These are phyloP conservation scores for Parnassius orleans DNA, from an alignment of 2,888 invertebrate species.

Conservation along the genomic window DNA sequence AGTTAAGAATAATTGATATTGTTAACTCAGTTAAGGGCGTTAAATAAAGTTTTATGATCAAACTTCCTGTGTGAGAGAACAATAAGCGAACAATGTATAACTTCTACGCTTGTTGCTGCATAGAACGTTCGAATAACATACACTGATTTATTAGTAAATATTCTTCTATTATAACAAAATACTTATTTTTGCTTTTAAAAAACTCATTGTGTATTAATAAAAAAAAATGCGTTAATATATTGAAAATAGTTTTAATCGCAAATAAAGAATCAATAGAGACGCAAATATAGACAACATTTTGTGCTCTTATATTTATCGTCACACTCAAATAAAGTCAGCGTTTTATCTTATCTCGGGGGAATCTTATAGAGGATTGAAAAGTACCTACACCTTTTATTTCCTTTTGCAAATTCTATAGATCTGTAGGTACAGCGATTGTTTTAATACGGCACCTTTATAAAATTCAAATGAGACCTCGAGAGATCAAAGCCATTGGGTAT, in stretches of 20 bases:
- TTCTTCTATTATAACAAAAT: slow-evolving; percentile 25
- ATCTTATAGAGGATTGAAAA: slow-evolving; percentile 12
- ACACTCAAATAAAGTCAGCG: background rate
- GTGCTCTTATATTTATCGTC: background rate
- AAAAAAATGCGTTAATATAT: too few species aligned
- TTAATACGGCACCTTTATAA: slow-evolving; percentile 61
- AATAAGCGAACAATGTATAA: slow-evolving; percentile 56
- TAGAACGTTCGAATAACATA: slow-evolving; percentile 40
- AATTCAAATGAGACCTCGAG: slow-evolving; percentile 57
- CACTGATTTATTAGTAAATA: slow-evolving; percentile 48
- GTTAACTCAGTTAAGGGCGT: slow-evolving; percentile 45
- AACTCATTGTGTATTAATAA: too few species aligned
- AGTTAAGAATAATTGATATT: slow-evolving; percentile 46
- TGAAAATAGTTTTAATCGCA: too few species aligned
- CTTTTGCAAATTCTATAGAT: slow-evolving; percentile 36
- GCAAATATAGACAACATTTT: too few species aligned
- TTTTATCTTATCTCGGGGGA: slow-evolving; percentile 6
- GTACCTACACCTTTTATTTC: slow-evolving; percentile 30
- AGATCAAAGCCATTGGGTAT: slow-evolving; percentile 39
- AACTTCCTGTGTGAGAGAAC: slow-evolving; percentile 53
- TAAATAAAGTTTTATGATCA: slow-evolving; percentile 59
- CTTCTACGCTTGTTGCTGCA: slow-evolving; percentile 44
- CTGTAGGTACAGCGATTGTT: slow-evolving; percentile 50
- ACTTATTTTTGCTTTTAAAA: too few species aligned
- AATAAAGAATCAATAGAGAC: too few species aligned